Conservation (phyloP, 1,140 invertebrate species). For the Lasioglossum baleicum region DNA sequence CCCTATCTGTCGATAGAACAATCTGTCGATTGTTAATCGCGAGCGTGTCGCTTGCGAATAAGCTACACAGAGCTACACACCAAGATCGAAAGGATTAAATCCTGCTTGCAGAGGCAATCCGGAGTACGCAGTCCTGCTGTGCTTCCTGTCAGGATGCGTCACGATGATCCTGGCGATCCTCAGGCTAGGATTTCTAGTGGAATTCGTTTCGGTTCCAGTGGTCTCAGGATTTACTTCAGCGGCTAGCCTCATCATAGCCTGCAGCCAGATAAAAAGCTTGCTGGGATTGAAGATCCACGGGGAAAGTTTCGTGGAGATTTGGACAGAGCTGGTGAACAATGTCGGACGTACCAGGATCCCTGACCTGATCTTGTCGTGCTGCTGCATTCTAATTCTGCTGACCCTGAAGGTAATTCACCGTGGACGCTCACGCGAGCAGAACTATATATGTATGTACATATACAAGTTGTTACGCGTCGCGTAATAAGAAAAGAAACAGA, state of each 20-base stretch:
- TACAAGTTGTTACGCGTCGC: too few species aligned
- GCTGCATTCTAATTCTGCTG: slow-evolving; percentile 83
- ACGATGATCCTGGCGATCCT: slow-evolving; percentile 86
- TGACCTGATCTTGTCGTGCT: slow-evolving; percentile 84
- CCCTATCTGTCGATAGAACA: too few species aligned
- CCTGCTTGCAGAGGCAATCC: slow-evolving; percentile 70
- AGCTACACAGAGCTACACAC: too few species aligned
- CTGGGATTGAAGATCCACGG: slow-evolving; percentile 84
- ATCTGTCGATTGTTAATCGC: too few species aligned
- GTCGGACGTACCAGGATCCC: slow-evolving; percentile 80
- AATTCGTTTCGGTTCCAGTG: slow-evolving; percentile 92
- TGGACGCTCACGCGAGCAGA: background rate
- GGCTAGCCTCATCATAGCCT: slow-evolving; percentile 90
- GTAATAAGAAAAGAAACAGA: background rate
- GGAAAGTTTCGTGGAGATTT: slow-evolving; percentile 83
- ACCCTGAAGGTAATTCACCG: slow-evolving; percentile 82
- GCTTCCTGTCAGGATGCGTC: slow-evolving; percentile 86
- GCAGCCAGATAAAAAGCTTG: slow-evolving; percentile 89
- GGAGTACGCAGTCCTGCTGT: slow-evolving; percentile 86
- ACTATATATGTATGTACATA: background rate
- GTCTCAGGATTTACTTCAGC: slow-evolving; percentile 93
- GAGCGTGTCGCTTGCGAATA: too few species aligned
- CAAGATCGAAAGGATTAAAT: too few species aligned
- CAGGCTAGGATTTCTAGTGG: slow-evolving; percentile 89
- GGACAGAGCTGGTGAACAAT: slow-evolving; percentile 80